Base-by-base conservation (phyloP, 30 jellyfish, hydroid and myxozoan species). In the Haliclystus octoradiatus region DNA sequence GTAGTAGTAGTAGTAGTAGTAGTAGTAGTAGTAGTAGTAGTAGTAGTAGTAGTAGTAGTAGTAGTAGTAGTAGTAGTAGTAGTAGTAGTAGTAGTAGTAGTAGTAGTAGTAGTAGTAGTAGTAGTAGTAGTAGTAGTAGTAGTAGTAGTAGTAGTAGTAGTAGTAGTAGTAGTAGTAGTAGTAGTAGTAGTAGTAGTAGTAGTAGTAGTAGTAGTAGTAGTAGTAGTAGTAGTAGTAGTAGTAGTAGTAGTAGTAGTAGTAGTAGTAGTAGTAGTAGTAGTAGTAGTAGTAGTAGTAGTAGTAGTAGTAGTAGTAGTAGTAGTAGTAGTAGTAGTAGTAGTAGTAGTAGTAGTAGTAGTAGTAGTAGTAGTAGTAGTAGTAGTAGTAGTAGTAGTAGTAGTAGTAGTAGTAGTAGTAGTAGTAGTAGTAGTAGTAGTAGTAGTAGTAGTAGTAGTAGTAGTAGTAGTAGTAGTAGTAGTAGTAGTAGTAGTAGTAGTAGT, bases 201-300 rank as follows among this genome's bases (percentile, higher is more conserved):
- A 47, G 60, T 47, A 47, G 60, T 47, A 47, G 60, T 47, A 47
- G 60, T 47, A 47, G 60, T 47, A 47, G 60, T 47, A 47, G 60
- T 47, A 47, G 60, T 47, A 47, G 60, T 47, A 47, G 60, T 47
- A 47, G 60, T 47, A 47, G 60, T 47, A 47, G 60, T 47, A 47
- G 60, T 47, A 47, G 60, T 47, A 47, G 60, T 47, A 47, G 60
- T 47, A 47, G 60, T 47, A 47, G 60, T 47, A 47, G 60, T 47
- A 47, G 60, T 47, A 47, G 60, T 47, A 47, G 60, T 47, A 47
- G 60, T 47, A 47, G 60, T 47, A 47, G 60, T 47, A 47, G 60
- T 47, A 47, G 60, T 47, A 47, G 60, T 47, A 47, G 60, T 47
- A 47, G 60, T 47, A 47, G 60, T 47, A 47, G 60, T 47, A 47